Conservation (phyloP, 2,797 vertebrate species). For the Astyanax mexicanus region DNA sequence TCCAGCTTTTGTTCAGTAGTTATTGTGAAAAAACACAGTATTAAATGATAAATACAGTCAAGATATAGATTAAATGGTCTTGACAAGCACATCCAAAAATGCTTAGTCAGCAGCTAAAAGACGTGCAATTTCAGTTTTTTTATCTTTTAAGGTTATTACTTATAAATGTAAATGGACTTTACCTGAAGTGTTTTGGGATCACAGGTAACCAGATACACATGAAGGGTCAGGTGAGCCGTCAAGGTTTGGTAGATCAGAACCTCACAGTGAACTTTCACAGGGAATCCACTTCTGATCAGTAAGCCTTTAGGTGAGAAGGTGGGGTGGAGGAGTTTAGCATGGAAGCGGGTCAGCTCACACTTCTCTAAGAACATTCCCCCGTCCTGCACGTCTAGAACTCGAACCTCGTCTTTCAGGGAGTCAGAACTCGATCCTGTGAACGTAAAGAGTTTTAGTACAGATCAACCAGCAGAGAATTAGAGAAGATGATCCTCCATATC, state of each 20-base stretch:
- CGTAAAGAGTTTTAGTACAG: not conserved
- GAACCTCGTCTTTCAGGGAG: slow-evolving; percentile 6
- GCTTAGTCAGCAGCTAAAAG: too few species aligned
- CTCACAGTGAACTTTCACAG: slow-evolving; percentile 34
- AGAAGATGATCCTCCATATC: not conserved
- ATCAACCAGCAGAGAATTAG: not conserved
- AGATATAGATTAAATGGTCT: too few species aligned
- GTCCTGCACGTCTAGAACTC: slow-evolving; percentile 46
- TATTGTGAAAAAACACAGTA: too few species aligned
- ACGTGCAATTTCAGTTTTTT: too few species aligned
- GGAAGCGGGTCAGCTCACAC: slow-evolving; percentile 43
- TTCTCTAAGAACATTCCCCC: slow-evolving; percentile 40
- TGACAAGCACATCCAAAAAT: too few species aligned
- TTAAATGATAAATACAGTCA: too few species aligned
- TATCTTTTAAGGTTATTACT: too few species aligned
- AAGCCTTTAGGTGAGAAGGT: slow-evolving; percentile 39
- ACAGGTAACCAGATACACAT: slow-evolving; percentile 51
- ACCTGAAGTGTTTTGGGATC: slow-evolving; percentile 47
- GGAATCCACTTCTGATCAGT: slow-evolving; percentile 21
- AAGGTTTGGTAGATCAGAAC: slow-evolving; percentile 48
- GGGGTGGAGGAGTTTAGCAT: slow-evolving; percentile 49
- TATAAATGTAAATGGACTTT: not conserved
- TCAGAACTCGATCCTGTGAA: slow-evolving; percentile 8
- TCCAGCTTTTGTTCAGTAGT: too few species aligned
- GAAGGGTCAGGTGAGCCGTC: slow-evolving; percentile 35